Evolutionary conservation across 2,113 vertebrate species (phyloP).

Genomic region (Malurus melanocephalus): DNA sequence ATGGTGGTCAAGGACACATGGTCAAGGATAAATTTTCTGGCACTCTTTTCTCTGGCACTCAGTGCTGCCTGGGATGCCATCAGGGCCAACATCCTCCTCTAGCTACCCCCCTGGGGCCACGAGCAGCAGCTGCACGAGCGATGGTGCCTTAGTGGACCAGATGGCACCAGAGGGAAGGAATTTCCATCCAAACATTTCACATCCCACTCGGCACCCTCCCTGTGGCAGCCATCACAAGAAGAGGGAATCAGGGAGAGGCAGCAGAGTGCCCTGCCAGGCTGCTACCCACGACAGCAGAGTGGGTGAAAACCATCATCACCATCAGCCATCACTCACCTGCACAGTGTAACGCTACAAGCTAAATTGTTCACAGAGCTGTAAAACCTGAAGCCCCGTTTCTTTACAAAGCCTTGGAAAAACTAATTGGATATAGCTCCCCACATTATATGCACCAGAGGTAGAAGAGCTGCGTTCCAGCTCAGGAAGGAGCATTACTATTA

Average conservation of each 20-base stretch:
- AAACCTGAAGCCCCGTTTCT: neutral
- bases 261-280: neutral
- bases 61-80: neutral
- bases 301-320: neutral
- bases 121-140: neutral
- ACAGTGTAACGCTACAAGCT: neutral
- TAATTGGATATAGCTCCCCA: neutral
- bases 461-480: neutral
- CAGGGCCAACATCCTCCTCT: accelerated
- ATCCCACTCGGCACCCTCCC: neutral
- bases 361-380: neutral
- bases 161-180: neutral
- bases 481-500: slow-evolving; percentile 4
- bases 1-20: neutral
- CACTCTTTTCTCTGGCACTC: neutral
- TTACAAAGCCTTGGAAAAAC: slow-evolving; percentile 2
- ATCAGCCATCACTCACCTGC: neutral
- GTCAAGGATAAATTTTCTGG: neutral
- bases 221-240: neutral
- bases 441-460: neutral
- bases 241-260: accelerated
- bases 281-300: neutral
- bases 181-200: neutral
- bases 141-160: neutral
- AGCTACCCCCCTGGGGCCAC: neutral